These are phyloP conservation scores for Morelia viridis DNA, from an alignment of 2,797 vertebrate species.

Conservation along the genomic window DNA sequence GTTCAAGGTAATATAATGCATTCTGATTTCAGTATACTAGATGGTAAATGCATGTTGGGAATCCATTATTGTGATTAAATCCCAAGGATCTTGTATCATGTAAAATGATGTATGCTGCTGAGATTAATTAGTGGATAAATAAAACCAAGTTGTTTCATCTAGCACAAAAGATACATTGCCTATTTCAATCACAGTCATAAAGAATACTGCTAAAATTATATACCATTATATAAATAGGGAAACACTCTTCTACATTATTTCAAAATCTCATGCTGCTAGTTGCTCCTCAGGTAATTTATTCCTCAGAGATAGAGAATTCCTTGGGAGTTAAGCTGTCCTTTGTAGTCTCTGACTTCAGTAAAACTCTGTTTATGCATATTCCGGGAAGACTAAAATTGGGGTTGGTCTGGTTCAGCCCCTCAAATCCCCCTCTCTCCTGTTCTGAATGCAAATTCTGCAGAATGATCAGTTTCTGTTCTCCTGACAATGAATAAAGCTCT, in stretches of 20 bases:
- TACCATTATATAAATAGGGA: slow-evolving; percentile 7
- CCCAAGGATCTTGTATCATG: slow-evolving; percentile 29
- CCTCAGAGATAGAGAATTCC: neutral
- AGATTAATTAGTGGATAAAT: slow-evolving; percentile 39
- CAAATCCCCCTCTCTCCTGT: too few species aligned
- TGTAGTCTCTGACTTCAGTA: neutral
- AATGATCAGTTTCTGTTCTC: too few species aligned
- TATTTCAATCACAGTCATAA: slow-evolving; percentile 18
- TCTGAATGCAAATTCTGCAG: too few species aligned
- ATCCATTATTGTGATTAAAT: slow-evolving; percentile 36
- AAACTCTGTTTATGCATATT: too few species aligned
- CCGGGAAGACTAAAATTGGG: too few species aligned
- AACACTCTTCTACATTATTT: slow-evolving; percentile 5
- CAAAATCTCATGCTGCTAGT: neutral
- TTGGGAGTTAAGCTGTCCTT: neutral
- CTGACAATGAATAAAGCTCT: too few species aligned
- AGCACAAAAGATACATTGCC: slow-evolving; percentile 11
- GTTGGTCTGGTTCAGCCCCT: too few species aligned
- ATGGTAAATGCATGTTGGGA: slow-evolving; percentile 25
- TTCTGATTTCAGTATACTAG: slow-evolving; percentile 2
- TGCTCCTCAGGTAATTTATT: neutral
- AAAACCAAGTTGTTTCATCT: slow-evolving; percentile 10
- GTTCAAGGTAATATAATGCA: slow-evolving; percentile 22
- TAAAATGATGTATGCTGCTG: slow-evolving; percentile 26
- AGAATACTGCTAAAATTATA: slow-evolving; percentile 3